Evolutionary conservation across 1,140 invertebrate species (phyloP), one percentile per base, ranked within the genome.

Genomic region (Eumaeus atala): DNA sequence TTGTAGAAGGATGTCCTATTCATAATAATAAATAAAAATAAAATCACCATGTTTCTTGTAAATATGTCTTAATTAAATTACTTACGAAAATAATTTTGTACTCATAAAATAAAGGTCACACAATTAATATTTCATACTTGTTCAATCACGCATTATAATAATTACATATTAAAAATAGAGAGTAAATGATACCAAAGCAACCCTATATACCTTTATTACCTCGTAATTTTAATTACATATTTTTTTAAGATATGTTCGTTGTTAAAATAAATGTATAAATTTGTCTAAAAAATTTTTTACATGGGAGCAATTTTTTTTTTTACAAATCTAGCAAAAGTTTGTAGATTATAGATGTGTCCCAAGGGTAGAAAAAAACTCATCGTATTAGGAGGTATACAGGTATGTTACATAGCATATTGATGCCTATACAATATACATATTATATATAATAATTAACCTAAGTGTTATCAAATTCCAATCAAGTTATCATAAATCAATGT

Each of bases 101-200:
- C 40, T 44, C 40, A 16, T 44, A 16, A 44, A 44, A 44, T 16
- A 44, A 44, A 44, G 40, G 40, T 44, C 40, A 44, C 40, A 17
- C 40, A 44, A 16, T 44, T 44, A 44, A 44, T 44, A 44, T 44
- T 28, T 28, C 21, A 28, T 6, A 28, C 21, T 28, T 28, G 6
- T 28, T 28, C 21, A 2, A 28, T 28, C 21, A 44, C 17, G 38
- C 6, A 40, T 9, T 44, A 44, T 17, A 9, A 3, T 3, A 40
- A 8, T 44, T 16, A 17, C 12, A 16, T 9, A 44, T 16, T 16
- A 44, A 14, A 44, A 28, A 28, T 28, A 28, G 21, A 28, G 21
- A 28, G 21, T 28, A 28, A 44, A 44, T 9, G 16, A 44, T 16
- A 44, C 1, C 9, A 44, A 44, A 44, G 14, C 14, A 17, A 44